Base-by-base conservation (phyloP, 2,113 vertebrate genomes). In the Microcebus ravelobensis region DNA sequence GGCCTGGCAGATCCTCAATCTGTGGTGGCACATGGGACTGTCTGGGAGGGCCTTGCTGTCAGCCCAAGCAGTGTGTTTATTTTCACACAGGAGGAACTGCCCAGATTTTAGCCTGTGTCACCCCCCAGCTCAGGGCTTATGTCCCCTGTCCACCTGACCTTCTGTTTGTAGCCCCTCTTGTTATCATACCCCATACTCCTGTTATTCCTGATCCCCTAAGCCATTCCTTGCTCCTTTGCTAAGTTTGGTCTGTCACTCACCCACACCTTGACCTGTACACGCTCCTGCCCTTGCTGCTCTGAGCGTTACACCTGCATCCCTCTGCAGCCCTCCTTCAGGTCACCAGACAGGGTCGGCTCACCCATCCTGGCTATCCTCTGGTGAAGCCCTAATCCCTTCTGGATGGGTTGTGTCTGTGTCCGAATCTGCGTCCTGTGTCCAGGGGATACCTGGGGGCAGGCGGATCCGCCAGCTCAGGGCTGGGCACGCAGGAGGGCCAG, bases 21-120 rank as follows among this genome's bases (percentile, higher is more conserved):
- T 36, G 2, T 52, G 25, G 17, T 34, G 36, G n/a, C 4, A 1
- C 3, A 27, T 0, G 0, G 18, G 48, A 6, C 74, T n/a, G 17
- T 70, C 50, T 18, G 1, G 73, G 50, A 10, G 42, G 65, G n/a
- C 36, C 48, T 21, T 8, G 61, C 55, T n/a, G 29, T 55, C 70
- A 65, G 36, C 31, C 23, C 10, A 1, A n/a, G 31, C n/a, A 21
- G 5, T 36, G 23, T 31, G 61, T 42, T 42, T 23, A 0, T 71
- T 45, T 42, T 59, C 71, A 57, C 70, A n/a, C 21, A 14, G 34
- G 10, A 68, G 18, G 3, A 34, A 31, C 86, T 79, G 39, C 74
- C 39, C 6, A 14, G 12, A 3, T 21, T 34, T 45, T 17, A 50
- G 20, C 59, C 27, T 39, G 0, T 0, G 42, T 70, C 29, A 0